Base-by-base conservation (phyloP, 2,797 vertebrate genomes). In the Uromys caudimaculatus region DNA sequence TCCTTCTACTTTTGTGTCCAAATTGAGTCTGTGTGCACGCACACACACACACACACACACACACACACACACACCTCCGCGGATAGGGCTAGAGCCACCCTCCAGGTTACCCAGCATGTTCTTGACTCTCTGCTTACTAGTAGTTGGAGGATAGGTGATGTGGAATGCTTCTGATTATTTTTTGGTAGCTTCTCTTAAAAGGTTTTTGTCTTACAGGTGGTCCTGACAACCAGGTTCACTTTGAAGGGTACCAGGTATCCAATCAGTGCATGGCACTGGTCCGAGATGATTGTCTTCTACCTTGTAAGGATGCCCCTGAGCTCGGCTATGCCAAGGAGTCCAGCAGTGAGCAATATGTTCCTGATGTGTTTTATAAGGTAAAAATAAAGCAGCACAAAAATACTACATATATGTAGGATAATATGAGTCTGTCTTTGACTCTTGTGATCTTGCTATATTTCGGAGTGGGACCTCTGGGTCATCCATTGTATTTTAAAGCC, bases 251-350 rank as follows among this genome's bases (percentile, higher is more conserved):
- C 98, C 99, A 99, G 98, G 99, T 99, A 89, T 99, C 99, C 0
- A 99, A 99, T 94, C 99, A 99, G 98, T 99, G 99, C 99, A 99
- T 99, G 99, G 99, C 99, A 0, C 98, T 99, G 97, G 99, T 99
- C 71, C 98, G 99, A 3, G 99, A 99, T 5, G 99, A 99, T 97
- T 99, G 99, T 95, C 98, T 99, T 88, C 98, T 99, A 97, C 99
- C 99, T 5, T 99, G 99, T 98, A 99, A 99, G 97, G 99, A 99
- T 0, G 99, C 98, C 0, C 99, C 99, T 0, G 99, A 99, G 98
- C 99, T 99, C 52, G 99, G 99, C 98, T 99, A 99, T 0, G 99
- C 99, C 83, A 99, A 99, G 98, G 99, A 99, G 99, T 99, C 99
- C 95, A 99, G 99, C 98, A 99, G 99, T 0, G 99, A 99, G 98